Base-by-base conservation (phyloP, 2,888 invertebrate species). In the Lycia hirtaria region DNA sequence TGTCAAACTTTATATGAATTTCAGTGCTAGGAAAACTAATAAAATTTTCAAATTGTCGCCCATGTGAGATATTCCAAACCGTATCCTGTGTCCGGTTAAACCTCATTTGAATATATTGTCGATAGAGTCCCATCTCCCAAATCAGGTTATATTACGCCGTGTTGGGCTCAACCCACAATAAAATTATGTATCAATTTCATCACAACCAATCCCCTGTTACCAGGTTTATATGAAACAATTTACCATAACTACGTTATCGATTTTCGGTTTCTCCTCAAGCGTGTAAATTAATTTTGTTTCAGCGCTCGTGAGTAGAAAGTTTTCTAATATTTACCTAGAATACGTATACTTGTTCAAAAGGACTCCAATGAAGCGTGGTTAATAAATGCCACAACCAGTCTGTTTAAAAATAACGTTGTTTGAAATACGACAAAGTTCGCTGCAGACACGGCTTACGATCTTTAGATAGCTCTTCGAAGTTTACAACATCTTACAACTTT, bases 31-130 rank as follows among this genome's bases (percentile, higher is more conserved):
- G 22, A 35, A 35, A 35, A 35, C 22, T 47, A 47, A 35, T 35
- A 47, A 35, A 26, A 2, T 4, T 47, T 47, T 3, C 15, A 15
- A 51, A 57, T 22, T 43, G 37, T 26, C 30, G 17, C 35, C 12
- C 19, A 38, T 15, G 24, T 35, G 40, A 30, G 51, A 32, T n/a
- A 22, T 19, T 9, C 5, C 12, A 32, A 3, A 22, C 22, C 47
- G 43, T 59, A 55, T 56, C 35, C 44, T 38, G 15, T 28, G 37
- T 40, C 41, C 60, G 51, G 60, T 59, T 58, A 63, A 37, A 61
- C 51, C 52, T 62, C 52, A 73, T 70, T 71, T 65, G 61, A 73
- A 70, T 73, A 72, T 47, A 63, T 69, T 67, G 62, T 54, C 62
- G 56, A 67, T 67, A 53, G 59, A 56, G 66, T 59, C 58, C 56